Percentiles rank a stretch among this genome's conserved stretches.
Conservation (phyloP, 2,113 vertebrate genomes). For the Hyla sarda region DNA sequence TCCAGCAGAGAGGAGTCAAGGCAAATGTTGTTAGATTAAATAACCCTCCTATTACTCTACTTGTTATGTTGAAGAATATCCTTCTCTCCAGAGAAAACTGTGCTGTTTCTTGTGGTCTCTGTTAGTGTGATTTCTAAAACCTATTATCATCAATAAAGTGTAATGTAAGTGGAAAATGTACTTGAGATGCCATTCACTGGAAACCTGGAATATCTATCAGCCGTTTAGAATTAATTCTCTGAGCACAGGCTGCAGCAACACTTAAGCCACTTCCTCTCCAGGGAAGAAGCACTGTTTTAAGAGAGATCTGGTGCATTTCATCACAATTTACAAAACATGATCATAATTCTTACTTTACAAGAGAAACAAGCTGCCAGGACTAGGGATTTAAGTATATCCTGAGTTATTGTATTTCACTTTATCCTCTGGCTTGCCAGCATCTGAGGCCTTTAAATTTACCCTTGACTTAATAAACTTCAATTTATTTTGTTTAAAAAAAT, state of each 20-base stretch:
- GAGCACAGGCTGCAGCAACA: slow-evolving; percentile 55
- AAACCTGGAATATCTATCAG: slow-evolving; percentile 59
- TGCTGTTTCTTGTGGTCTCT: slow-evolving; percentile 51
- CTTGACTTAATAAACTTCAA: slow-evolving; percentile 34
- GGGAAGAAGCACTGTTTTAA: slow-evolving; percentile 57
- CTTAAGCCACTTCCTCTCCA: slow-evolving; percentile 56
- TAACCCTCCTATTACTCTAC: slow-evolving; percentile 50
- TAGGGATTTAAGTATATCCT: slow-evolving; percentile 46
- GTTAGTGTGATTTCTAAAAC: slow-evolving; percentile 48
- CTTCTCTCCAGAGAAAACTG: slow-evolving; percentile 44
- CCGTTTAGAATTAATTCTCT: slow-evolving; percentile 44
- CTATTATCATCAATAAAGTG: slow-evolving; percentile 60
- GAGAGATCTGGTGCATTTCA: slow-evolving; percentile 56
- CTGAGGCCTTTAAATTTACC: slow-evolving; percentile 13
- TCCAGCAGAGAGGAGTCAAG: slow-evolving; percentile 40
- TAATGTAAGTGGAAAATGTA: slow-evolving; percentile 58
- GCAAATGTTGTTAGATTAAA: slow-evolving; percentile 50
- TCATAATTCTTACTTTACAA: slow-evolving; percentile 58
- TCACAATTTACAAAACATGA: slow-evolving; percentile 61
- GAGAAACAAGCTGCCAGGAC: slow-evolving; percentile 35
- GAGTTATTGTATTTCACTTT: slow-evolving; percentile 47
- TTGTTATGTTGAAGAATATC: slow-evolving; percentile 48
- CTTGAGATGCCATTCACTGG: slow-evolving; percentile 59
- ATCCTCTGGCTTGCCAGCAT: slow-evolving; percentile 17
- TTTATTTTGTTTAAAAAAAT: no score